Evolutionary conservation across 2,797 vertebrate genomes (phyloP), one percentile per base, ranked within the genome.

Genomic region (Brachymystax lenok): DNA sequence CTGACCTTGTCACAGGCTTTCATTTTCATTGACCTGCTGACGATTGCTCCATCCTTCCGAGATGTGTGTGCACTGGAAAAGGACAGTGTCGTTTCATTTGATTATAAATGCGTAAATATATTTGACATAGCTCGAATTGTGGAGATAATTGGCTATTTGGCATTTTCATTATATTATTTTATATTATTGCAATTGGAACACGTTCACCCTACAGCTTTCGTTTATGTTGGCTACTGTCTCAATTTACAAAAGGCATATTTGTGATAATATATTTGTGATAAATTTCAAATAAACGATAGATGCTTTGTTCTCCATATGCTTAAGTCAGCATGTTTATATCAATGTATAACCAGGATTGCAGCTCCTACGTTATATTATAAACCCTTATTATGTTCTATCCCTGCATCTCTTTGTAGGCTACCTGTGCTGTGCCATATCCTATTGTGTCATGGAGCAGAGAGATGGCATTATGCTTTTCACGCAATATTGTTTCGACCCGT

Each of bases 1-100:
- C 81, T 88, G 93, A 94, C 93, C 93, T 94, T 95, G 93, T 91
- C 90, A 83, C 77, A 5, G 82, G 84, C 85, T 79, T 81, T 89
- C 88, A 89, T 89, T 84, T 77, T 80, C 80, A 88, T 74, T 81
- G 83, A 90, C 91, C 85, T 76, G 87, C 88, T 87, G 88, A 72
- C 78, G 88, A 85, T 79, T 63, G 80, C 86, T 87, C 77, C 91
- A 89, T 90, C 90, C 82, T 77, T 83, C 80, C 83, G 87, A 87
- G 85, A 85, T 87, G 82, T 80, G 84, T 46, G 54, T 46, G 40
- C 82, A 54, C 24, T 54, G 68, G 67, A 71, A 19, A 46, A 46
- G 40, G 40, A 46, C 40, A 46, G 40, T 72, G 77, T 83, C 80
- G 79, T 90, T 80, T 86, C 66, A 87, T 88, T 76, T 46, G 76